Conservation (phyloP, 2,113 vertebrate genomes). For the Rallus limicola region DNA sequence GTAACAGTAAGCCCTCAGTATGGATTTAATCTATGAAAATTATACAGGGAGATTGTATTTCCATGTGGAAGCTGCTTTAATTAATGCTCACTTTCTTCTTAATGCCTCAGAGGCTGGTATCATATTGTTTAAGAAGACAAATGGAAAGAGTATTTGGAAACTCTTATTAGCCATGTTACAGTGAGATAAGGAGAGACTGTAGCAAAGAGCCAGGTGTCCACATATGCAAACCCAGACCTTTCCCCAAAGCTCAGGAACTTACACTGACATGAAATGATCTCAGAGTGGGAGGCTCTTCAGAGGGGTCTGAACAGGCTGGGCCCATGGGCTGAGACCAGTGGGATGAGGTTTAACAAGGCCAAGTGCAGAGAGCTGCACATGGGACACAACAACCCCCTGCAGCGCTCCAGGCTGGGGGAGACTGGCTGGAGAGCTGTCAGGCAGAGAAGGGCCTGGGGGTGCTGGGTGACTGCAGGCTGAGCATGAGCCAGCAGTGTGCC, state of each 20-base stretch:
- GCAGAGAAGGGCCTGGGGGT: no score
- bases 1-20: not conserved
- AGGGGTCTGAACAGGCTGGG: no score
- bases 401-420: no score
- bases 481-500: no score
- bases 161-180: not conserved
- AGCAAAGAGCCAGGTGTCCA: not conserved
- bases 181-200: not conserved
- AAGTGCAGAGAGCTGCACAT: no score
- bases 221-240: not conserved
- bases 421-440: no score
- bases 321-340: no score
- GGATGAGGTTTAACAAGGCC: no score
- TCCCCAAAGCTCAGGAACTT: not conserved
- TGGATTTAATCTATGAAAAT: not conserved
- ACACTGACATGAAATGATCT: not conserved
- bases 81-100: not conserved
- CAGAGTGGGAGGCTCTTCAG: no score
- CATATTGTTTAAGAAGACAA: not conserved
- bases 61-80: not conserved
- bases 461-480: no score
- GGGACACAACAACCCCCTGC: no score
- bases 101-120: not conserved
- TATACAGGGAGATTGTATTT: not conserved
- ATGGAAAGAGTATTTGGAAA: not conserved